Evolutionary conservation across 2,888 invertebrate genomes (phyloP), one percentile per base, ranked within the genome.

Genomic region (Sinohyriopsis cumingii): DNA sequence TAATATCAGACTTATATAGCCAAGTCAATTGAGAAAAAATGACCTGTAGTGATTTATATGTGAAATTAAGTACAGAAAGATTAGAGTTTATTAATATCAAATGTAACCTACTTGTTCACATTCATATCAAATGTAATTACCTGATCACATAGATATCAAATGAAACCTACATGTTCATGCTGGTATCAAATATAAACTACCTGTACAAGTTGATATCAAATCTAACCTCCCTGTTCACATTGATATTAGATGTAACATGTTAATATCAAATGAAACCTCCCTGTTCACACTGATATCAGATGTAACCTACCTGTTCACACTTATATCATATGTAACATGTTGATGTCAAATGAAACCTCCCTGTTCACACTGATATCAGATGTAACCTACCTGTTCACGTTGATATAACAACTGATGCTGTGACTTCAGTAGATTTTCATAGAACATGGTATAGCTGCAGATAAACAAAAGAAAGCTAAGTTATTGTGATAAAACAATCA

Each of bases 381-480:
- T 59, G 19, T 59, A 57, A 25, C 59, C 55, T 62, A 88, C 87
- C 86, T 86, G 87, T 81, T 89, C 89, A 64, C 76, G 85, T 68
- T 86, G 84, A 72, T 88, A 89, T 22, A 90, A 74, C 33, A 86
- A 79, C 69, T 89, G 88, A 66, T 89, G 89, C 55, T 88, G 82
- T 20, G 82, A 77, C 65, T 86, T 76, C 65, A 90, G 79, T 53
- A 89, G 75, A 66, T 86, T 89, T 75, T 90, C 90, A 79, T 90
- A 90, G 72, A 88, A 89, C 84, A 86, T 89, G 24, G 87, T 86
- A 77, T 90, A 90, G 68, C 87, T 88, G 80, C 22, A 71, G 78
- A 69, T 59, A 55, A 68, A 57, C 69, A 20, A 68, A 59, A 59
- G 56, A 5, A 12, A 28, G 33, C 55, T 20, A 12, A 18, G n/a